These are phyloP conservation scores for Pseudomyrmex sp. DNA, from an alignment of 1,140 invertebrate genomes.

Conservation along the genomic window DNA sequence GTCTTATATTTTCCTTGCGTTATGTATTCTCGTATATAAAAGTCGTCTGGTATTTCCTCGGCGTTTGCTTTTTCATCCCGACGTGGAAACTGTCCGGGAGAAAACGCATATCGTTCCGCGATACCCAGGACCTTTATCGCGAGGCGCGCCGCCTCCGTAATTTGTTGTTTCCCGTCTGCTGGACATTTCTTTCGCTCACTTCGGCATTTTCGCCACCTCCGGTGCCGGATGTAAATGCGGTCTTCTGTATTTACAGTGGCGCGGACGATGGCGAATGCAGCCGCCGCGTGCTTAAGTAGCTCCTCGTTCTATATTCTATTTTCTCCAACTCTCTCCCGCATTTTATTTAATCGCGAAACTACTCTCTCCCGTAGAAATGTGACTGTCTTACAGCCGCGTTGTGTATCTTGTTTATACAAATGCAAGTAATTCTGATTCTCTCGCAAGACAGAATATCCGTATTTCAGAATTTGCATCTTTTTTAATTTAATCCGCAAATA, in stretches of 20 bases:
- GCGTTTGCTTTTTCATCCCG: slow-evolving; percentile 29
- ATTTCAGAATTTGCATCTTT: neutral
- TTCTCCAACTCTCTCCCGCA: neutral
- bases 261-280: neutral
- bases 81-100: slow-evolving; percentile 8
- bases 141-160: neutral
- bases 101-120: neutral
- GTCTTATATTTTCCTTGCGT: slow-evolving; percentile 29
- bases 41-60: slow-evolving; percentile 3
- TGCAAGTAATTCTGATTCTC: neutral
- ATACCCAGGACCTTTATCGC: neutral
- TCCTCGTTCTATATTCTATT: slow-evolving; percentile 20
- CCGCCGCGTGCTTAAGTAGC: neutral
- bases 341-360: slow-evolving; percentile 18
- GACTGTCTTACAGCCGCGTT: neutral
- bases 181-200: neutral
- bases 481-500: neutral
- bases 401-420: neutral
- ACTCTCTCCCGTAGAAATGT: neutral
- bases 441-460: neutral
- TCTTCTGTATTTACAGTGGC: slow-evolving; percentile 21
- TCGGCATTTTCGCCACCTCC: neutral
- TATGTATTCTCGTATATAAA: slow-evolving; percentile 39
- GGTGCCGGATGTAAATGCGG: slow-evolving; percentile 7
- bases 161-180: neutral